Evolutionary conservation across 2,797 vertebrate species (phyloP), one percentile per base, ranked within the genome.

Genomic region (Anniella stebbinsi): DNA sequence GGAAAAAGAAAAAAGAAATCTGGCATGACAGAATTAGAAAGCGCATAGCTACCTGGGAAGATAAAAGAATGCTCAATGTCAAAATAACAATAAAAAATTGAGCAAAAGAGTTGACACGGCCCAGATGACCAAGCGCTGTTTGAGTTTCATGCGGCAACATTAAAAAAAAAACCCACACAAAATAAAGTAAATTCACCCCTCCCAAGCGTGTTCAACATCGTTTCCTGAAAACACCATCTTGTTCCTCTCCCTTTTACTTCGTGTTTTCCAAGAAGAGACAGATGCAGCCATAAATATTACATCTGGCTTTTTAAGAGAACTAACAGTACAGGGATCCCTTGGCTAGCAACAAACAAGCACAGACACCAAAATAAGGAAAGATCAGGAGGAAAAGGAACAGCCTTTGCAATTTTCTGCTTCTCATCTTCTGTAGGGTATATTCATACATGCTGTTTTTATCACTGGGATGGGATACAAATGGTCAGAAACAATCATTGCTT

Each of bases 271-370:
- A 83, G 89, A 38, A 91, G 60, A 87, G 91, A 94, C 92, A 94
- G 93, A 90, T 89, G 90, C 92, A 92, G 89, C 88, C 90, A 80
- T 87, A 93, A 94, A 95, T 91, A 92, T 89, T 76, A 84, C 91
- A 11, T 80, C 89, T 69, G 51, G 84, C 33, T 91, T 93, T 88
- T 92, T 78, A 88, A 80, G 90, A 89, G 41, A 54, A 84, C 5
- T 0, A 83, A 41, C 91, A 78, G 9, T 2, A 88, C 41, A 82
- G 78, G 89, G 93, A 93, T 78, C 41, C 45, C 51, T 60, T 75
- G 33, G 92, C 86, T 92, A 57, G 85, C 75, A 82, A n/a, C 67
- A 0, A 38, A 80, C 7, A 18, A 80, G 86, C 25, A 33, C 51
- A 38, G 78, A 21, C 57, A n/a, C 67, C 45, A 23, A 72, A 89